phyloP scores from a whole-genome alignment of 2,113 vertebrate species.

The Melierax canorus region DNA sequence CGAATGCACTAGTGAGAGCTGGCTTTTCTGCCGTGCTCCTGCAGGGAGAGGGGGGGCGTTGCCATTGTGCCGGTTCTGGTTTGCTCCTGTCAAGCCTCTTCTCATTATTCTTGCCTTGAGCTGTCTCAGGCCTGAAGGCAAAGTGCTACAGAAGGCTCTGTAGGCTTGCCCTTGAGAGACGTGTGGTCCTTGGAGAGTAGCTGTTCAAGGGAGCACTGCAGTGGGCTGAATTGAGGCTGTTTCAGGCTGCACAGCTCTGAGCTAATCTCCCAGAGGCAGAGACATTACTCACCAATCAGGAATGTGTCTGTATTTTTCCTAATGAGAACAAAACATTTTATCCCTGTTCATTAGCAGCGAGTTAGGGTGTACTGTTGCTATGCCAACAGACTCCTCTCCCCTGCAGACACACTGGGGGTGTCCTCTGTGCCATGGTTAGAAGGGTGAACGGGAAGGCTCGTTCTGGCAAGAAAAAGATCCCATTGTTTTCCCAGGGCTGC shows the following conservation, averaged over 20 bases:
- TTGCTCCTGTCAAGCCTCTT: conserved; percentile 33
- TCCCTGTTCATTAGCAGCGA: conserved; percentile 66
- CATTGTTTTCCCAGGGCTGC: conserved; percentile 48
- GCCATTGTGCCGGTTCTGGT: background rate
- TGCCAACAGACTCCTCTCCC: conserved; percentile 67
- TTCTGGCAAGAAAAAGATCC: conserved; percentile 50
- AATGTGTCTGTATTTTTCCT: conserved; percentile 73
- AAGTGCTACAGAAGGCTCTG: background rate
- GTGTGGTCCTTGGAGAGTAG: background rate
- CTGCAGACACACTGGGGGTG: conserved; percentile 40
- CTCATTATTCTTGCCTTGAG: conserved; percentile 45
- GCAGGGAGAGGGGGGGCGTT: background rate
- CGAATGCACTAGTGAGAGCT: rapidly evolving
- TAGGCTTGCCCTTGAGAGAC: background rate
- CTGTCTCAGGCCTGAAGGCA: conserved; percentile 20
- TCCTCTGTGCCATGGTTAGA: conserved; percentile 38
- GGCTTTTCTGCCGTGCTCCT: background rate
- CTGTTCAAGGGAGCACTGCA: conserved; percentile 34
- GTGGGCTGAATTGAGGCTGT: conserved; percentile 48
- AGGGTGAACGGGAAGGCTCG: conserved; percentile 43
- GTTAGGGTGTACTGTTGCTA: conserved; percentile 63
- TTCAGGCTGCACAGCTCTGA: conserved; percentile 57
- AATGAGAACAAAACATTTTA: conserved; percentile 75
- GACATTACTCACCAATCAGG: conserved; percentile 74
- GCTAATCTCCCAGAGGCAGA: conserved; percentile 66